Percentiles rank a stretch among this genome's conserved stretches.
These are phyloP conservation scores for Epinephelus moara DNA, from an alignment of 2,113 vertebrate species.

Conservation along the genomic window DNA sequence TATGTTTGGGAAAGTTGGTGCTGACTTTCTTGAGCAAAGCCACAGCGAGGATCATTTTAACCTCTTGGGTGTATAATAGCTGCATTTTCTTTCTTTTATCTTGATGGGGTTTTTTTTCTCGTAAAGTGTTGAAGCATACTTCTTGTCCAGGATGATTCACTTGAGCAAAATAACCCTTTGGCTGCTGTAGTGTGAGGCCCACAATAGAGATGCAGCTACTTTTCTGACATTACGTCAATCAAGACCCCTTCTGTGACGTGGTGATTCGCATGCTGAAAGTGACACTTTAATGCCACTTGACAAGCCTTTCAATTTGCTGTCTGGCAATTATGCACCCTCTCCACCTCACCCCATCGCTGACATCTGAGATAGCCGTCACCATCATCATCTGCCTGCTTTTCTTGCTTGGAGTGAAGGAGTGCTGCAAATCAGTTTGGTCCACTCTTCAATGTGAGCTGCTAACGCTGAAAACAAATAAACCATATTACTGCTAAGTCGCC, in stretches of 20 bases:
- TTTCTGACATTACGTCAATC: background rate
- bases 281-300: slow-evolving; percentile 64
- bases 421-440: background rate
- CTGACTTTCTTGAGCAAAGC: background rate
- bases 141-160: background rate
- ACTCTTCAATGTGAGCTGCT: background rate
- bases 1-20: background rate
- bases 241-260: slow-evolving; percentile 5
- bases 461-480: background rate
- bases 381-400: slow-evolving; percentile 51
- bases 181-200: background rate
- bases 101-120: background rate
- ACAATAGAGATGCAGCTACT: background rate
- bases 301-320: slow-evolving; percentile 55
- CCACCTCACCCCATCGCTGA: slow-evolving; percentile 22
- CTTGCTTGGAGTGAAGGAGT: slow-evolving; percentile 21
- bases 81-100: background rate
- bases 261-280: slow-evolving; percentile 50
- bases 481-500: background rate
- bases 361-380: slow-evolving; percentile 51
- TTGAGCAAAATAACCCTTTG: slow-evolving; percentile 14
- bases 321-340: slow-evolving; percentile 52
- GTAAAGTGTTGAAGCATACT: background rate
- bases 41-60: background rate
- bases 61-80: background rate